Evolutionary conservation across 2,113 vertebrate species (phyloP), one percentile per base, ranked within the genome.

Genomic region (Microcebus murinus): DNA sequence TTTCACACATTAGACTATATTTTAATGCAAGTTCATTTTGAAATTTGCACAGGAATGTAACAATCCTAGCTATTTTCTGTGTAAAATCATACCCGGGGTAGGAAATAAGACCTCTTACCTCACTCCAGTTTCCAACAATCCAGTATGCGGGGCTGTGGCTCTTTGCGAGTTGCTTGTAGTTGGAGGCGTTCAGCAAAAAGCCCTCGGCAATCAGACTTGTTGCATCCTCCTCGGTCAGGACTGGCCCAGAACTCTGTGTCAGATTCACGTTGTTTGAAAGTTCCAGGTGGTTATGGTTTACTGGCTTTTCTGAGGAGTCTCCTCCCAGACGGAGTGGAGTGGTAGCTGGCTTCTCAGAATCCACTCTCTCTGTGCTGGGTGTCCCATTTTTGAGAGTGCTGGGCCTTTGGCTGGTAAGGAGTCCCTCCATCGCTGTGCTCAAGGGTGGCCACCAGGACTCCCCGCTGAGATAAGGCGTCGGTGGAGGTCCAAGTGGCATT

Each of bases 41-140:
- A 89, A 94, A 74, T 63, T 2, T 42, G 11, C n/a, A 85, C 4
- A 42, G 67, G 87, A 67, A 70, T 6, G 3, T 7, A 57, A 63
- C 0, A 31, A 5, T 25, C 2, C 52, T 68, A 21, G 59, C 12
- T 96, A 31, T 80, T 91, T 81, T 34, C 23, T 52, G 45, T 13
- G 55, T 6, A 52, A 59, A 70, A 57, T 57, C 8, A 63, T 48
- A 13, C 23, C 17, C 23, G 31, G 6, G 17, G 14, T 36, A 76
- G 80, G 50, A 79, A 87, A 84, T 1, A 10, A 14, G 8, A 36
- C 42, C 20, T 73, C 98, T 79, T 98, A 99, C 99, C 98, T 99
- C 98, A 82, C 99, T 99, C 99, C 99, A 99, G 98, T 99, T 99
- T 52, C 99, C 99, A 52, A 98, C 98, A 84, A 99, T 95, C 99